Conservation (phyloP, 2,797 vertebrate species). For the Poecilia picta region DNA sequence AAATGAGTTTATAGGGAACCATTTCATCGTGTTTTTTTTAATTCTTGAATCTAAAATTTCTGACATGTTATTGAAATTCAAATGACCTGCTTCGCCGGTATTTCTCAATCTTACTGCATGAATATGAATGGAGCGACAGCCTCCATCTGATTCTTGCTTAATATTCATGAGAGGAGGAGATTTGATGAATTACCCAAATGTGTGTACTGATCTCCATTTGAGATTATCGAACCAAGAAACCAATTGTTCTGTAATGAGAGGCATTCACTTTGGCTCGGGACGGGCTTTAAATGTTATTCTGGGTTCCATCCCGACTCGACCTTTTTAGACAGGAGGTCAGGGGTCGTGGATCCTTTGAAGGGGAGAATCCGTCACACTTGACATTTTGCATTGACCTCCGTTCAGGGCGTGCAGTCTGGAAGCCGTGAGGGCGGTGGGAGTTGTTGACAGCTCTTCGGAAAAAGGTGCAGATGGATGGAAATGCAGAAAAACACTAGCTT, state of each 20-base stretch:
- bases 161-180: conserved; percentile 66
- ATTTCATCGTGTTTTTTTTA: conserved; percentile 63
- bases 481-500: conserved; percentile 31
- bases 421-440: conserved; percentile 9
- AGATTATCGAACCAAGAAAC: conserved; percentile 65
- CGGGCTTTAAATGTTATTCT: conserved; percentile 67
- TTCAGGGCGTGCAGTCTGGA: conserved; percentile 15
- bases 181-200: conserved; percentile 73
- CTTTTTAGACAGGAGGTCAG: conserved; percentile 62
- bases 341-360: conserved; percentile 48
- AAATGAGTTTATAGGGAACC: conserved; percentile 55
- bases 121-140: conserved; percentile 69
- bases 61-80: conserved; percentile 73
- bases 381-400: conserved; percentile 67
- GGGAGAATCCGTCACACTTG: conserved; percentile 75
- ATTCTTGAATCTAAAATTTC: conserved; percentile 54
- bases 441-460: conserved; percentile 54
- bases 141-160: conserved; percentile 58
- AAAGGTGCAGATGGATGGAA: conserved; percentile 40
- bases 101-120: conserved; percentile 66
- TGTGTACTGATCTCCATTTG: conserved; percentile 66
- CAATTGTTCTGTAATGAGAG: conserved; percentile 74
- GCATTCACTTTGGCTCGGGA: conserved; percentile 53
- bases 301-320: conserved; percentile 43
- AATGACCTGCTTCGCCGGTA: conserved; percentile 59